A percentile compares a stretch with the other conserved stretches of the same genome.
Conservation (phyloP, 2,113 vertebrate genomes). For the Dipodomys ordii region DNA sequence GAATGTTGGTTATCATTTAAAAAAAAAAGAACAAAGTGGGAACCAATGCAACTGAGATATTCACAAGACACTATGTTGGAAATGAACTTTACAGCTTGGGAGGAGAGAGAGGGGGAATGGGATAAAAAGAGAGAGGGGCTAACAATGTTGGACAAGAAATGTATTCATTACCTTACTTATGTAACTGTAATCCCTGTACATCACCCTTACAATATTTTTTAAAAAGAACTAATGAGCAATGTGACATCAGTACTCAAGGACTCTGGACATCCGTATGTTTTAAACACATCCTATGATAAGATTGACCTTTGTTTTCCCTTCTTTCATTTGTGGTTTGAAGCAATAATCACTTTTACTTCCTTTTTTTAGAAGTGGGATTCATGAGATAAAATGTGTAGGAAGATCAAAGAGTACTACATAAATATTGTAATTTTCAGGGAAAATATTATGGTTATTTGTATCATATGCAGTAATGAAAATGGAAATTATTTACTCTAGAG, state of each 20-base stretch:
- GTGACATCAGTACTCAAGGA: not conserved
- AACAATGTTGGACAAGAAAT: too few species aligned
- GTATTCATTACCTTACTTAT: too few species aligned
- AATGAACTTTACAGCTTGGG: too few species aligned
- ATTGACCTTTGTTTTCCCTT: not conserved
- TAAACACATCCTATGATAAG: not conserved
- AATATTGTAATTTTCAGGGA: conserved; percentile 62
- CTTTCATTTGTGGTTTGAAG: not conserved
- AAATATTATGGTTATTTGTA: conserved; percentile 74
- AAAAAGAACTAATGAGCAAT: too few species aligned
- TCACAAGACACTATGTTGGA: too few species aligned
- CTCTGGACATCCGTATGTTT: not conserved
- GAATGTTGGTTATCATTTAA: too few species aligned
- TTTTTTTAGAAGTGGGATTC: not conserved
- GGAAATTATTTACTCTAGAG: conserved; percentile 76
- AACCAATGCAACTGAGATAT: too few species aligned
- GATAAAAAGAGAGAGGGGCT: too few species aligned
- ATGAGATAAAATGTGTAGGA: conserved; percentile 52
- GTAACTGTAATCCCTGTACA: too few species aligned
- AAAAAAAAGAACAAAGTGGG: too few species aligned
- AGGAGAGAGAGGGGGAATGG: too few species aligned
- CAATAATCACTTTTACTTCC: not conserved
- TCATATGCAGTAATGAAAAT: conserved; percentile 72
- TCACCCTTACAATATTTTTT: too few species aligned
- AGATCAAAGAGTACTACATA: conserved; percentile 65